Conservation (phyloP, 2,113 vertebrate genomes). For the Thryonomys swinderianus region DNA sequence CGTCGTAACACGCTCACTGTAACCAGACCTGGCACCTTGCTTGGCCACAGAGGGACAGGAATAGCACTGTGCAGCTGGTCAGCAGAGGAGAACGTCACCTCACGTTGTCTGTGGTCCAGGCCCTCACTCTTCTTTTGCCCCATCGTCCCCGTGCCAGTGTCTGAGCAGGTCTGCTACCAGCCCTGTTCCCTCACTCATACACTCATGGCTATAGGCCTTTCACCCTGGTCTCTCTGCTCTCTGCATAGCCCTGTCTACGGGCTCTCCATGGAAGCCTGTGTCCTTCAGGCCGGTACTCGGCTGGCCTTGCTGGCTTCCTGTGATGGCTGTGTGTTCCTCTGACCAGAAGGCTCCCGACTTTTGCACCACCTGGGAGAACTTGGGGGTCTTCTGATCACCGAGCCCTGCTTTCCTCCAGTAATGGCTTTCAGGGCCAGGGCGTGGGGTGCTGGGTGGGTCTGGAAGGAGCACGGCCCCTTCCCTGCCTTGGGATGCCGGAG, state of each 20-base stretch:
- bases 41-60: slow-evolving; percentile 78
- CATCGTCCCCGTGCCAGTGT: background rate
- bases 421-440: background rate
- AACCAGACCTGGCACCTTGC: slow-evolving; percentile 69
- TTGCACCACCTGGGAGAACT: slow-evolving; percentile 23
- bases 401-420: slow-evolving; percentile 57
- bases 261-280: background rate
- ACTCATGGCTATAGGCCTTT: background rate
- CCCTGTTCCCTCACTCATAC: background rate
- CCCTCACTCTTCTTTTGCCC: slow-evolving; percentile 52
- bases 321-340: slow-evolving; percentile 63
- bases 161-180: background rate
- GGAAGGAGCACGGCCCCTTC: slow-evolving; percentile 61
- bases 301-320: slow-evolving; percentile 42
- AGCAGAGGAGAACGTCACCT: slow-evolving; percentile 68
- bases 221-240: background rate
- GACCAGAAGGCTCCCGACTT: slow-evolving; percentile 53
- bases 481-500: slow-evolving; percentile 76
- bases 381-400: background rate
- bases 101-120: slow-evolving; percentile 69
- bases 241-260: background rate
- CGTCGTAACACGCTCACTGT: slow-evolving; percentile 73
- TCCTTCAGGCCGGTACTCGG: slow-evolving; percentile 30
- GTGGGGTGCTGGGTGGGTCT: background rate
- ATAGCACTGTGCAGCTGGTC: slow-evolving; percentile 78